These are phyloP conservation scores for Amblyjoppa proteus DNA, from an alignment of 2,888 invertebrate genomes.

Conservation along the genomic window DNA sequence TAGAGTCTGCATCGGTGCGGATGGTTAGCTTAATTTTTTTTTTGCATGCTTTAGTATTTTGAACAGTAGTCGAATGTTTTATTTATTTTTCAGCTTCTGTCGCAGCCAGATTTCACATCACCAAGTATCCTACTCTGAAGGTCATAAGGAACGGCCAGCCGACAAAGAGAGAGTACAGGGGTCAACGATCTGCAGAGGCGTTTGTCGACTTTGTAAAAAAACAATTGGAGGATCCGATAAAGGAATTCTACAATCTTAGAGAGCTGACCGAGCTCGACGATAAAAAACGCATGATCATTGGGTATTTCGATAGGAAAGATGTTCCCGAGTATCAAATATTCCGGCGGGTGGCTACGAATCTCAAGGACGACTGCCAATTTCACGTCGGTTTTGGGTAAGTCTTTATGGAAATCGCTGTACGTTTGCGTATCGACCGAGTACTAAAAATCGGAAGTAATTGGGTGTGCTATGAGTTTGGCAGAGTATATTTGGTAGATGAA, in stretches of 20 bases:
- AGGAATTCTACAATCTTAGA: slow-evolving; percentile 90
- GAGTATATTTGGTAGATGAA: neutral
- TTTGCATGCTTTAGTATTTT: neutral
- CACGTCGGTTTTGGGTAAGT: slow-evolving; percentile 94
- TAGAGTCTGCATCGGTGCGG: no score
- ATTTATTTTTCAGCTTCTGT: slow-evolving; percentile 87
- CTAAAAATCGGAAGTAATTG: neutral
- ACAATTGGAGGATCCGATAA: slow-evolving; percentile 94
- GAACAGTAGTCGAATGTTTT: neutral
- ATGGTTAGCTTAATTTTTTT: no score
- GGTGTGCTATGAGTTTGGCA: neutral
- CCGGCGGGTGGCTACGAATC: slow-evolving; percentile 92
- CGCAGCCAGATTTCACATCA: slow-evolving; percentile 96
- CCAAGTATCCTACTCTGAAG: slow-evolving; percentile 99
- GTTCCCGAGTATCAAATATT: slow-evolving; percentile 93
- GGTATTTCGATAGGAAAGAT: slow-evolving; percentile 94
- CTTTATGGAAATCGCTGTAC: neutral
- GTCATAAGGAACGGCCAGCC: slow-evolving; percentile 95
- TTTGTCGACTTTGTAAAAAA: slow-evolving; percentile 95
- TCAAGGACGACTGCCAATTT: slow-evolving; percentile 98
- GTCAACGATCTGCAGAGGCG: slow-evolving; percentile 95
- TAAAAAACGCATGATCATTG: slow-evolving; percentile 94
- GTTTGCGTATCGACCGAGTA: neutral
- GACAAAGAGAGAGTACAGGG: slow-evolving; percentile 96
- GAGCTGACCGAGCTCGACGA: slow-evolving; percentile 92